Percentiles rank a stretch among this genome's conserved stretches.
phyloP scores from a whole-genome alignment of 2,888 invertebrate species.

The Rutpela maculata region DNA sequence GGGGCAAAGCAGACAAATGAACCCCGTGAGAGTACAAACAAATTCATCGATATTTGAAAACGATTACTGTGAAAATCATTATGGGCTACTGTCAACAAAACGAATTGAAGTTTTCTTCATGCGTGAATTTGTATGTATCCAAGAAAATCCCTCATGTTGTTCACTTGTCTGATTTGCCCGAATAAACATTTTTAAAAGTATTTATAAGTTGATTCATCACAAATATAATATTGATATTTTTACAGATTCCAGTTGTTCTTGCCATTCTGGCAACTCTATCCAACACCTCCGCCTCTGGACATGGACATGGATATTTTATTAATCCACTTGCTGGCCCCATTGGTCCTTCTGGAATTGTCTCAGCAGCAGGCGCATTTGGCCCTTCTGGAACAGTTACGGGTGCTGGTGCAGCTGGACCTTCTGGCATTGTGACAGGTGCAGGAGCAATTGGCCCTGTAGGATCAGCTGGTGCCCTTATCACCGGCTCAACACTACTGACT shows the following conservation, averaged over 20 bases:
- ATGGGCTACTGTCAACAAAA: too few species aligned
- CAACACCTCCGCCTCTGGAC: conserved; percentile 35
- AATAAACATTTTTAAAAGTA: too few species aligned
- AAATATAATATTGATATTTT: background rate
- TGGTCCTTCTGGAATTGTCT: conserved; percentile 33
- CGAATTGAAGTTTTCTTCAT: too few species aligned
- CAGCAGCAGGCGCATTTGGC: conserved; percentile 31
- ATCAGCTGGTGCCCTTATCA: conserved; percentile 41
- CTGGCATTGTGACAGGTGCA: conserved; percentile 49
- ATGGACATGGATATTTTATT: conserved; percentile 37
- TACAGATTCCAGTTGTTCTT: conserved; percentile 31
- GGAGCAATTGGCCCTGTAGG: conserved; percentile 49
- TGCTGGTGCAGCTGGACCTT: conserved; percentile 46
- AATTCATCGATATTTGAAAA: too few species aligned
- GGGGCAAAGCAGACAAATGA: too few species aligned
- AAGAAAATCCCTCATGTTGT: too few species aligned
- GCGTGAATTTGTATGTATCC: too few species aligned
- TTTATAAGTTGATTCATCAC: background rate
- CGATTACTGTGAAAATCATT: too few species aligned
- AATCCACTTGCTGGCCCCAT: background rate
- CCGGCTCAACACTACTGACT: conserved; percentile 39
- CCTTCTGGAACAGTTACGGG: conserved; percentile 47
- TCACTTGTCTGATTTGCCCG: too few species aligned
- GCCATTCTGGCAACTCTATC: conserved; percentile 33
- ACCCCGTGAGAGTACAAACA: too few species aligned